These are phyloP conservation scores for Ophioderma brevispina DNA, from an alignment of 35 echinoderm and acorn worm genomes.

Conservation along the genomic window DNA sequence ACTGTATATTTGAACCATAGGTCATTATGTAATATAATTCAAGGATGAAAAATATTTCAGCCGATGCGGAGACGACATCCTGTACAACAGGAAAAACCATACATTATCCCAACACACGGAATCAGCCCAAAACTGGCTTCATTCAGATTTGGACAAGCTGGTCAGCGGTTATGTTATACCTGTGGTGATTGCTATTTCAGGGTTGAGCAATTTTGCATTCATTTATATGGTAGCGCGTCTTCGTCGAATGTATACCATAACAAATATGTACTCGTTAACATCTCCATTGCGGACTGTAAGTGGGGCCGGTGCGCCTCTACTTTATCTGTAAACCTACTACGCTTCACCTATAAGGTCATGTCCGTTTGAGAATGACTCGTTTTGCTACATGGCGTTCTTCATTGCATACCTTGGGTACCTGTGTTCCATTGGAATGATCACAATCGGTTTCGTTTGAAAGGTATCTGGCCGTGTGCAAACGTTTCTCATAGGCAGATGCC, in stretches of 20 bases:
- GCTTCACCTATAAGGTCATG: background rate
- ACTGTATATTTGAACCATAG: no score
- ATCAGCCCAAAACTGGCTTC: background rate
- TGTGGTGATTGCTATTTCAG: background rate
- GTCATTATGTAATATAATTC: no score
- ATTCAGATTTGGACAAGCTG: background rate
- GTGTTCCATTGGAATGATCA: background rate
- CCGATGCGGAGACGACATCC: no score
- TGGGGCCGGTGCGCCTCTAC: background rate
- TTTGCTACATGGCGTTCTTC: background rate
- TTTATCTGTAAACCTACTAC: background rate
- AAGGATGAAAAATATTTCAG: no score
- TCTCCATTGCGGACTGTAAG: background rate
- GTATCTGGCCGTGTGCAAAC: background rate
- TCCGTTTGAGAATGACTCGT: background rate
- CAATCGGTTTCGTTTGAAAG: background rate
- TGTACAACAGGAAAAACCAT: no score
- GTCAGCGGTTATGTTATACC: background rate
- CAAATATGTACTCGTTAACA: background rate
- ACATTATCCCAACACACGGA: background rate
- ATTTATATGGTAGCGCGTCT: background rate
- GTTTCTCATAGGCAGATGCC: background rate
- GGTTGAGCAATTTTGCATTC: background rate
- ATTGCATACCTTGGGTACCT: background rate
- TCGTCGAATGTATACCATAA: background rate